Conservation (phyloP, 2,113 vertebrate species). For the Epinephelus fuscoguttatus region DNA sequence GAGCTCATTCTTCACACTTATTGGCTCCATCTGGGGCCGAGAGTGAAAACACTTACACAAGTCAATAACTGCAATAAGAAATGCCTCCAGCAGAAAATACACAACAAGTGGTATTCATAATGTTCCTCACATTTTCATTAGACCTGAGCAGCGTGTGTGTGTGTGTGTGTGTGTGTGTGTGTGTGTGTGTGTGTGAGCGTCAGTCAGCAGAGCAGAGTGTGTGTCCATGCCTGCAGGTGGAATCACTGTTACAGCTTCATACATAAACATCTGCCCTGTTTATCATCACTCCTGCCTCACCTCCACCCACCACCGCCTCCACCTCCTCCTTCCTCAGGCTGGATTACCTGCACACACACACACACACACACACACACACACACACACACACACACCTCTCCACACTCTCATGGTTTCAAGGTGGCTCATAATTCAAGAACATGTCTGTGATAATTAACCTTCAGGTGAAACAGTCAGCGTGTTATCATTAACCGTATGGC, state of each 20-base stretch:
- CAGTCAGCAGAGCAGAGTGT: not conserved
- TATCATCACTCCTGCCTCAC: not conserved
- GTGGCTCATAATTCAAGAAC: slow-evolving; percentile 52
- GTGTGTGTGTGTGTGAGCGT: slow-evolving; percentile 25
- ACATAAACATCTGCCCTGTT: slow-evolving; percentile 60
- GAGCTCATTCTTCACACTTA: not conserved
- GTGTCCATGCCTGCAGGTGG: slow-evolving; percentile 26
- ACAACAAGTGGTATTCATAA: not conserved
- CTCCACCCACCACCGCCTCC: not conserved
- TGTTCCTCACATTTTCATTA: not conserved
- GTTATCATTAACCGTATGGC: slow-evolving; percentile 37
- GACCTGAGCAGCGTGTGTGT: slow-evolving; percentile 1
- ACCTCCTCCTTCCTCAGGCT: not conserved
- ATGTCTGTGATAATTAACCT: slow-evolving; percentile 58
- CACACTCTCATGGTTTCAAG: slow-evolving; percentile 19
- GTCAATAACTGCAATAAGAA: not conserved
- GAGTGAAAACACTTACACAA: slow-evolving; percentile 10
- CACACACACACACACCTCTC: not conserved
- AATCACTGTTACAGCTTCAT: slow-evolving; percentile 42
- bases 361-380: not conserved
- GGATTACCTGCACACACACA: not conserved
- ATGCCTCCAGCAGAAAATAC: not conserved
- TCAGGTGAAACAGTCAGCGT: slow-evolving; percentile 44
- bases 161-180: not conserved
- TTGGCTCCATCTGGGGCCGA: not conserved